phyloP scores from a whole-genome alignment of 1,140 invertebrate genomes.

The Drosophila teissieri region DNA sequence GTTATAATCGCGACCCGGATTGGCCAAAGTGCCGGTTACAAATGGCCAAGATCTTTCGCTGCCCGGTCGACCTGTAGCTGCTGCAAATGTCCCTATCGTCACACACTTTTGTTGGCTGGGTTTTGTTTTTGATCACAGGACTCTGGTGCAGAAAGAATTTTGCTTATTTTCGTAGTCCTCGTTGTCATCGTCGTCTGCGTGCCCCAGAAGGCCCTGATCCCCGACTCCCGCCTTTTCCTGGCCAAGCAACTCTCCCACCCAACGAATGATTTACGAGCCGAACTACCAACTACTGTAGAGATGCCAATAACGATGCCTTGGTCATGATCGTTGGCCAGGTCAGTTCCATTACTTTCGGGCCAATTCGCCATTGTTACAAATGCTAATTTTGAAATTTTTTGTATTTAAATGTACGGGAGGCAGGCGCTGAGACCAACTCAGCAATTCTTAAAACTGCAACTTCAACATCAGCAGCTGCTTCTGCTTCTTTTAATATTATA shows the following conservation, averaged over 20 bases:
- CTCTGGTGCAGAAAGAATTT: conserved; percentile 42
- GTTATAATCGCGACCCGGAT: conserved; percentile 73
- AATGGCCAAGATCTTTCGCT: conserved; percentile 47
- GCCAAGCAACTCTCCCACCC: conserved; percentile 8
- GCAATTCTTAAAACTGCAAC: conserved; percentile 22
- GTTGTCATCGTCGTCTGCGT: conserved; percentile 39
- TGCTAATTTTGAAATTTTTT: conserved; percentile 83
- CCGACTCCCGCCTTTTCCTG: not conserved
- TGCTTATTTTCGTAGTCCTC: conserved; percentile 26
- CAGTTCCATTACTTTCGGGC: conserved; percentile 79
- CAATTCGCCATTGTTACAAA: conserved; percentile 83
- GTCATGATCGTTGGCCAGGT: conserved; percentile 75
- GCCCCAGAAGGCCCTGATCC: conserved; percentile 22
- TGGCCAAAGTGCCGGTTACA: conserved; percentile 48
- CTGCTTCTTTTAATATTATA: conserved; percentile 38
- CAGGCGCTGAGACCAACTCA: conserved; percentile 34
- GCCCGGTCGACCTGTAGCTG: conserved; percentile 64
- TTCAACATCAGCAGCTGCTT: conserved; percentile 21
- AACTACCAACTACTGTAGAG: conserved; percentile 10
- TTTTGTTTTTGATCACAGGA: conserved; percentile 35
- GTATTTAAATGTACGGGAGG: conserved; percentile 73
- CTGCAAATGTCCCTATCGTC: conserved; percentile 69
- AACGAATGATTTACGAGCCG: conserved; percentile 68
- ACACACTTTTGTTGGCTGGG: conserved; percentile 56
- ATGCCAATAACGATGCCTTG: conserved; percentile 48